Evolutionary conservation across 2,113 vertebrate genomes (phyloP).

Genomic region (Phylloscopus trochilus): DNA sequence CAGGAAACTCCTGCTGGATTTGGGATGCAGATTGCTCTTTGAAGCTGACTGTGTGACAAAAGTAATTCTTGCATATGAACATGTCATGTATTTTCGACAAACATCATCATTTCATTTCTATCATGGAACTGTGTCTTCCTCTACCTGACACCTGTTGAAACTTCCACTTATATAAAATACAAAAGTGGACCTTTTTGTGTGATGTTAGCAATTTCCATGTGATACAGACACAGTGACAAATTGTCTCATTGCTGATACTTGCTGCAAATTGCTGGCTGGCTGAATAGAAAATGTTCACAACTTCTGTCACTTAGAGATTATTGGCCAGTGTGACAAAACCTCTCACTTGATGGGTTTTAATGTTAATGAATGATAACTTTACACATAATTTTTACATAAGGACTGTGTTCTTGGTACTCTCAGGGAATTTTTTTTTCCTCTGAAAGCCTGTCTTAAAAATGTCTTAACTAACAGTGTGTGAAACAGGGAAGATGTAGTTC

Average conservation of each 20-base stretch:
- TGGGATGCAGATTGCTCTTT: not conserved
- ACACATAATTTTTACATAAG: not conserved
- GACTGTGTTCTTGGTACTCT: not conserved
- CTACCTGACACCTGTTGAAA: not conserved
- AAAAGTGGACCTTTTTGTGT: not conserved
- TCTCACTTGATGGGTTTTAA: not conserved
- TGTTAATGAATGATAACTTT: not conserved
- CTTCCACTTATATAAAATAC: not conserved
- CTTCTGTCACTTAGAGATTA: not conserved
- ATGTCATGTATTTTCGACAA: not conserved
- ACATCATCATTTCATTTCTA: rapidly evolving
- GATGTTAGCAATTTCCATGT: not conserved
- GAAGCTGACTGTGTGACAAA: not conserved
- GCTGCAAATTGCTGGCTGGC: not conserved
- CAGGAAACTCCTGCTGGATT: not conserved
- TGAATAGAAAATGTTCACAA: not conserved
- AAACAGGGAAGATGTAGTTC: not conserved
- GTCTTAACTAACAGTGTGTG: not conserved
- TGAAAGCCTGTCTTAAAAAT: not conserved
- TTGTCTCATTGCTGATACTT: not conserved
- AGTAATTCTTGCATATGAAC: not conserved
- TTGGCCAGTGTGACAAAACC: not conserved
- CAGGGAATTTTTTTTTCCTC: not conserved
- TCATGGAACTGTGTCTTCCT: not conserved
- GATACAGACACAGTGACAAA: not conserved